phyloP scores from a whole-genome alignment of 2,888 invertebrate genomes.

The Protula sp. region DNA sequence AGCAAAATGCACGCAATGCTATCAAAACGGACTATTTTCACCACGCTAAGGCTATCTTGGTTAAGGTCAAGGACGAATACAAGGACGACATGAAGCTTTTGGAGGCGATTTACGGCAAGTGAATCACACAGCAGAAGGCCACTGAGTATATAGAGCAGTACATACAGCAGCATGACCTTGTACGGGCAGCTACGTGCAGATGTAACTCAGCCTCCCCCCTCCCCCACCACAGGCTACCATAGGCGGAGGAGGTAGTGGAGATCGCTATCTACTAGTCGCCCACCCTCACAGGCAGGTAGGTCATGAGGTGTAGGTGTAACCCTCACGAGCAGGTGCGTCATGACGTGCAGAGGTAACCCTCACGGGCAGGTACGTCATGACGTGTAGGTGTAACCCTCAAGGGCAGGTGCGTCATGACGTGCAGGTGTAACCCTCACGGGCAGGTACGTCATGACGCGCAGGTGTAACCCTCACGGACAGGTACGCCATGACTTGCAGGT shows the following conservation, averaged over 20 bases:
- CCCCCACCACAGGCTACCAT: not conserved
- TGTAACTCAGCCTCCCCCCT: no score
- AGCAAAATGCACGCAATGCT: no score
- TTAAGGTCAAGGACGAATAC: conserved; percentile 36
- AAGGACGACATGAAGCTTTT: conserved; percentile 40
- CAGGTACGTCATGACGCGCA: no score
- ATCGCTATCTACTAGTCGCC: conserved; percentile 42
- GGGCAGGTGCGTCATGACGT: no score
- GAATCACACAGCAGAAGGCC: conserved; percentile 36
- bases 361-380: no score
- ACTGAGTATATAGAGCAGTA: conserved; percentile 41
- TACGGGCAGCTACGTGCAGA: conserved; percentile 38
- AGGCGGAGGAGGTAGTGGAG: conserved; percentile 28
- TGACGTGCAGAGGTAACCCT: no score
- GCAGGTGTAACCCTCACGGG: no score
- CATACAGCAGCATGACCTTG: conserved; percentile 37
- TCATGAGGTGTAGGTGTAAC: conserved; percentile 3
- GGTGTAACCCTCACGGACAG: no score
- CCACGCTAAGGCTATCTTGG: conserved; percentile 40
- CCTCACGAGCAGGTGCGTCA: no score
- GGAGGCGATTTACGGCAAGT: conserved; percentile 34
- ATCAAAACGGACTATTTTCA: conserved; percentile 41
- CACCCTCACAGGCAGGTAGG: conserved; percentile 46
- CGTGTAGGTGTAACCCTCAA: no score
- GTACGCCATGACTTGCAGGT: no score